Evolutionary conservation across 2,888 invertebrate genomes (phyloP).

Genomic region (Tenthredo notha): DNA sequence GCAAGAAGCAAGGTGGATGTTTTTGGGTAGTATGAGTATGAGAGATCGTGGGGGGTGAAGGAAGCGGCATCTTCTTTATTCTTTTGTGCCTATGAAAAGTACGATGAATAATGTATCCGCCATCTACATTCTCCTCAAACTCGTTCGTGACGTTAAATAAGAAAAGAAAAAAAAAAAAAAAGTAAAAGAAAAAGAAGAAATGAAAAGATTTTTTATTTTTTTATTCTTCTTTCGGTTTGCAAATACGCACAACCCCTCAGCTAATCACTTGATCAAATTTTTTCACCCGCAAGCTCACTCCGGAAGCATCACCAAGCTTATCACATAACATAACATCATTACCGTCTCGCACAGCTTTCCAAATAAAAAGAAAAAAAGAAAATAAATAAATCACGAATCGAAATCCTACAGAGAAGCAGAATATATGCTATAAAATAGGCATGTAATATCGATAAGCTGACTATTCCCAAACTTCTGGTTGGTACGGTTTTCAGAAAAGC

Average conservation of each 20-base stretch:
- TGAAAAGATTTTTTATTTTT: neutral
- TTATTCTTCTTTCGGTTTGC: neutral
- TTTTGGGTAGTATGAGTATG: neutral
- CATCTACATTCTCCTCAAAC: constrained; percentile 17
- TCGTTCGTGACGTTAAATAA: neutral
- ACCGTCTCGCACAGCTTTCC: neutral
- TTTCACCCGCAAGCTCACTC: neutral
- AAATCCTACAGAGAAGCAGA: neutral
- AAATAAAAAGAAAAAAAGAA: no score
- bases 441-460: neutral
- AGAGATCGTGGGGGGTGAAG: constrained; percentile 6
- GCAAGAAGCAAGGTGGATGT: neutral
- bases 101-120: constrained; percentile 48
- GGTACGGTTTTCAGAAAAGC: neutral
- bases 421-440: neutral
- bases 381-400: neutral
- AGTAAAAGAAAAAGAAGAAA: neutral
- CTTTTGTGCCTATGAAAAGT: constrained; percentile 43
- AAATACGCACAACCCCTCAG: neutral
- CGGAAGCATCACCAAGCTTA: neutral
- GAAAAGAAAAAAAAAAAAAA: neutral
- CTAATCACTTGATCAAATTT: neutral
- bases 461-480: neutral
- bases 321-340: neutral
- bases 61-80: constrained; percentile 44